A percentile compares a stretch with the other conserved stretches of the same genome.
phyloP scores from a whole-genome alignment of 2,888 invertebrate genomes.

The Limenitis arthemis region DNA sequence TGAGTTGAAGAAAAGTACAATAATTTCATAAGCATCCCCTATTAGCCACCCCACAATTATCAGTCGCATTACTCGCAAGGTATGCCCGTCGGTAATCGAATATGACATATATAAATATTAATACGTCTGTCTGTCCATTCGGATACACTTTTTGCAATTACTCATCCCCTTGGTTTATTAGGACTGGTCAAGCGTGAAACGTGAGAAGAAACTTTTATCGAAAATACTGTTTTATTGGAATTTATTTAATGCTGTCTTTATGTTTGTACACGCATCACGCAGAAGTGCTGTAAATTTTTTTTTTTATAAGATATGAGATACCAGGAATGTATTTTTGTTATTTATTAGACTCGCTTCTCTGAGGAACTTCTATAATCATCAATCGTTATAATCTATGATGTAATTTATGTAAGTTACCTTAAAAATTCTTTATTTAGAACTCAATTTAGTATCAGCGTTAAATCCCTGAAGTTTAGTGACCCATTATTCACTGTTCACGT shows the following conservation, averaged over 20 bases:
- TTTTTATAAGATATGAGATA: too few relatives aligned
- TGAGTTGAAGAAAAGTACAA: too few relatives aligned
- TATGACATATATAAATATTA: constrained; percentile 45
- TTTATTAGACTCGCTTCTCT: too few relatives aligned
- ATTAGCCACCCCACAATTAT: constrained; percentile 25
- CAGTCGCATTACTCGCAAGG: constrained; percentile 28
- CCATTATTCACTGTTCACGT: constrained; percentile 37
- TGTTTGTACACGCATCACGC: too few relatives aligned
- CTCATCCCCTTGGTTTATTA: constrained; percentile 21
- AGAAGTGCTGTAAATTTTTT: too few relatives aligned
- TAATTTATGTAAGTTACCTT: background rate
- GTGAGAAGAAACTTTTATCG: too few relatives aligned
- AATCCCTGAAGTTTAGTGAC: constrained; percentile 31
- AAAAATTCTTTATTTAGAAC: constrained; percentile 18
- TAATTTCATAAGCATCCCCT: background rate
- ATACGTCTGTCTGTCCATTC: constrained; percentile 39
- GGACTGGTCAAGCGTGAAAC: constrained; percentile 22
- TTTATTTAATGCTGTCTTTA: too few relatives aligned
- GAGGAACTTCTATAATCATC: too few relatives aligned
- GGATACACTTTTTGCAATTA: constrained; percentile 28
- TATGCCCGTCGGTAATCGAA: constrained; percentile 38
- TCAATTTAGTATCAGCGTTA: constrained; percentile 19
- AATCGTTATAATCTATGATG: too few relatives aligned
- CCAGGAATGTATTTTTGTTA: too few relatives aligned
- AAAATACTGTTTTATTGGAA: too few relatives aligned